Evolutionary conservation across 2,797 vertebrate genomes (phyloP), one percentile per base, ranked within the genome.

Genomic region (Acrossocheilus wenchowensis): DNA sequence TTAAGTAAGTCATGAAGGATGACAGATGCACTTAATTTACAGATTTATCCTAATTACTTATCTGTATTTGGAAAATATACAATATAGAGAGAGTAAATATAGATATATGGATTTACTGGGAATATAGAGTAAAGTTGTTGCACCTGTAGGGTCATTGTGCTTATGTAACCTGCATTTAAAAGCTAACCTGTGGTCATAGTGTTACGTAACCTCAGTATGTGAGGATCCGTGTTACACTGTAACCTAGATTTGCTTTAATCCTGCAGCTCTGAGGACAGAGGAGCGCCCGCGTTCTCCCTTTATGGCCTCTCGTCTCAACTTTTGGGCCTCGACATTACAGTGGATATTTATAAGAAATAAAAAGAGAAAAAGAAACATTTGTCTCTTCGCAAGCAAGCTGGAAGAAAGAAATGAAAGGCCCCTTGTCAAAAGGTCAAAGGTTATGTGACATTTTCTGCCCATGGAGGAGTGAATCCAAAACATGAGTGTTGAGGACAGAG

Each of bases 371-470:
- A 21, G 11, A 91, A 89, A 79, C 62, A 62, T 73, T 64, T 62
- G 74, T 87, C 50, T 85, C 62, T 74, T 77, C 21, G 19, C n/a
- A 26, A 26, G 10, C 34, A 54, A 34, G 36, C 86, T 78, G 41
- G 52, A 68, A 83, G 77, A 43, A 52, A n/a, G 84, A 78, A 86
- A 91, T 92, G 79, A 88, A 94, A 91, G 87, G 91, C 90, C 92
- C 90, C 89, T 89, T 86, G 86, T 86, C 82, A 54, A 75, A 77
- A 83, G 91, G 93, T 92, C 91, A 94, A 91, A 94, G 94, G 93
- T 94, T 93, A 88, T 86, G 93, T 85, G 93, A 94, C 91, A 92
- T 36, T 95, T 95, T 95, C 92, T 90, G 89, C 88, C 87, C 34
- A 87, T 87, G 85, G 87, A 92, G 88, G 87, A 91, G 89, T 92